Evolutionary conservation across 1,140 invertebrate species (phyloP).

Genomic region (Drosophila hydei): DNA sequence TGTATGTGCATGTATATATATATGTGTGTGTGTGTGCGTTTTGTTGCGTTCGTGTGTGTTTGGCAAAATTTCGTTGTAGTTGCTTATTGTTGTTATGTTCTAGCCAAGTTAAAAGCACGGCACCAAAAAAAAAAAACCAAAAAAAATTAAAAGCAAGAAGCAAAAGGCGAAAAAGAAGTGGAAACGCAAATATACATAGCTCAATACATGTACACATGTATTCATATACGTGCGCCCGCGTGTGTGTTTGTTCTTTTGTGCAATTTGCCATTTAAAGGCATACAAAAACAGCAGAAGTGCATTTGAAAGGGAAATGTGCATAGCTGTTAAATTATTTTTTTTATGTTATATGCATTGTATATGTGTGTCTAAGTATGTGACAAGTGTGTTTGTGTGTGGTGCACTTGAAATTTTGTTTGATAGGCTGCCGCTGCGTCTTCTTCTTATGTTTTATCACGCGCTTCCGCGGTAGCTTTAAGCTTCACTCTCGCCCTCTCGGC

Average conservation of each 20-base stretch:
- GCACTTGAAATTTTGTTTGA: constrained; percentile 34
- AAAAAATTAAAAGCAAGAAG: constrained; percentile 22
- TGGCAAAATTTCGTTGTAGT: constrained; percentile 64
- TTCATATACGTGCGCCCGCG: background rate
- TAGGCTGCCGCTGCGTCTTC: constrained; percentile 29
- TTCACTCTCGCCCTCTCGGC: constrained; percentile 24
- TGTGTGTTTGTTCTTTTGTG: constrained; percentile 61
- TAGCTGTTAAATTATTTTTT: constrained; percentile 12
- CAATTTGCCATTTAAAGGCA: constrained; percentile 69
- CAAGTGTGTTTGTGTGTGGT: constrained; percentile 6
- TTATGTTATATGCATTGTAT: background rate
- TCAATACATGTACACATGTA: background rate
- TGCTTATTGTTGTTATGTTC: constrained; percentile 73
- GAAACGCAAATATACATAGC: constrained; percentile 42
- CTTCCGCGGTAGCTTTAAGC: constrained; percentile 43
- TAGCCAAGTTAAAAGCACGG: constrained; percentile 73
- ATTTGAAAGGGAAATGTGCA: constrained; percentile 67
- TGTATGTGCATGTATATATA: constrained; percentile 33
- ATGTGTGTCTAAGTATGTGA: background rate
- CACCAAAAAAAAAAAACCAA: constrained; percentile 41
- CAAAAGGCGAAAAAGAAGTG: constrained; percentile 44
- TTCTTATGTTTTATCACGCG: constrained; percentile 37
- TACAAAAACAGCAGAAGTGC: constrained; percentile 48
- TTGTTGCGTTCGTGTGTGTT: constrained; percentile 44
- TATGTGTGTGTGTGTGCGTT: constrained; percentile 18